phyloP scores from a whole-genome alignment of 2,797 vertebrate species.

The Sparidentex hasta region DNA sequence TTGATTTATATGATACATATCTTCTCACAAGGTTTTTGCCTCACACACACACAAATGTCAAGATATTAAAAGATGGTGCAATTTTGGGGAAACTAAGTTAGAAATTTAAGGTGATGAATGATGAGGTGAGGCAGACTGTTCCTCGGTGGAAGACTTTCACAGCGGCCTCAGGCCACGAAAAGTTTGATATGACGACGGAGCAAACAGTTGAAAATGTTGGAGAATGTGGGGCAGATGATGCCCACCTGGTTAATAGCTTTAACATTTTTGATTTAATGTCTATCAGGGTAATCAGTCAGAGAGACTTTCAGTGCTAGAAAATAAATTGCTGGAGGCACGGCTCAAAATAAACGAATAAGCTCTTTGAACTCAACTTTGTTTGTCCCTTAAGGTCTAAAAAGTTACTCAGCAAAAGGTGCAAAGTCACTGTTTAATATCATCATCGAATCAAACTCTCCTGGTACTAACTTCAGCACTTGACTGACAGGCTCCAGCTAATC shows the following conservation, averaged over 20 bases:
- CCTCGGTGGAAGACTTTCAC: slow-evolving; percentile 18
- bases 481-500: slow-evolving; percentile 39
- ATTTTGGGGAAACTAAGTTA: slow-evolving; percentile 45
- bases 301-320: slow-evolving; percentile 33
- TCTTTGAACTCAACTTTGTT: slow-evolving; percentile 18
- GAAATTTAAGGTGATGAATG: slow-evolving; percentile 50
- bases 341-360: slow-evolving; percentile 25
- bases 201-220: slow-evolving; percentile 12
- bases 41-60: slow-evolving; percentile 20
- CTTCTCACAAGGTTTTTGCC: slow-evolving; percentile 67
- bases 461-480: slow-evolving; percentile 5
- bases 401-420: slow-evolving; percentile 15
- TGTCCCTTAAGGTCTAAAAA: slow-evolving; percentile 36
- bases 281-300: slow-evolving; percentile 32
- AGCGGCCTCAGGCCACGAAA: slow-evolving; percentile 21
- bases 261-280: slow-evolving; percentile 34
- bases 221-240: slow-evolving; percentile 26
- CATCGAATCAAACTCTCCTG: slow-evolving; percentile 1
- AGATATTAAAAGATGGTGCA: slow-evolving; percentile 32
- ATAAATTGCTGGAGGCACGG: slow-evolving; percentile 26
- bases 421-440: slow-evolving; percentile 24
- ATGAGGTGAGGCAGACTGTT: slow-evolving; percentile 25
- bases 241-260: slow-evolving; percentile 34
- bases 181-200: slow-evolving; percentile 10
- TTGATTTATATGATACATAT: slow-evolving; percentile 73